Conservation (phyloP, 2,797 vertebrate species). For the Neoniphon sammara region DNA sequence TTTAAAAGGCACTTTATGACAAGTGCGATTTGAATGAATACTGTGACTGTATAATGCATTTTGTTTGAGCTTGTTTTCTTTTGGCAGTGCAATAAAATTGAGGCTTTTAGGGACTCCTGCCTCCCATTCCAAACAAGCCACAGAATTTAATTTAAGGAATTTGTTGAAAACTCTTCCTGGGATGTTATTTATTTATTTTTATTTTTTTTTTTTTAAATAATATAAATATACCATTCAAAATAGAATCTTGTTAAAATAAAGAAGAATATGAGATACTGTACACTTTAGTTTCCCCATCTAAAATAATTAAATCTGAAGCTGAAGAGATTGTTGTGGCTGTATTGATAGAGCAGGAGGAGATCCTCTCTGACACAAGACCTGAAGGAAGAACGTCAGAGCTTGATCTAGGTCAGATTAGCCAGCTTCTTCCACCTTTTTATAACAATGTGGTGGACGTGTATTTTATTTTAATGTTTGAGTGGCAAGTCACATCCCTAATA, state of each 20-base stretch:
- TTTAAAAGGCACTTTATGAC: background rate
- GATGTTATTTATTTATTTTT: too few species aligned
- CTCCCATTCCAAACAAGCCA: too few species aligned
- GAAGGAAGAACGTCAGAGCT: background rate
- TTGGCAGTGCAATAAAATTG: too few species aligned
- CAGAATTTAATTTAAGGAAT: background rate
- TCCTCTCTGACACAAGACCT: background rate
- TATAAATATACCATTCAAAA: too few species aligned
- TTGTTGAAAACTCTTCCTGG: background rate
- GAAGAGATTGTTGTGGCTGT: too few species aligned
- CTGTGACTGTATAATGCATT: background rate
- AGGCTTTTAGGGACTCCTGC: too few species aligned
- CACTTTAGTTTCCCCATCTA: too few species aligned
- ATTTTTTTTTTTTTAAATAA: too few species aligned
- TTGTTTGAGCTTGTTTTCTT: background rate
- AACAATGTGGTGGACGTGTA: background rate
- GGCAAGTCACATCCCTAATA: constrained; percentile 34
- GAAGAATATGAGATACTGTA: too few species aligned
- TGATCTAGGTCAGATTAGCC: constrained; percentile 3
- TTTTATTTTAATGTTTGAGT: constrained; percentile 20
- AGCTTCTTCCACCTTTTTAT: background rate
- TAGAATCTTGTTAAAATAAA: too few species aligned
- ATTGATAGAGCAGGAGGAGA: background rate
- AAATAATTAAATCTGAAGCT: too few species aligned
- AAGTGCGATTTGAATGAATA: background rate